Conservation (phyloP, 1,140 invertebrate species). For the Pseudomyrmex cubaensis region DNA sequence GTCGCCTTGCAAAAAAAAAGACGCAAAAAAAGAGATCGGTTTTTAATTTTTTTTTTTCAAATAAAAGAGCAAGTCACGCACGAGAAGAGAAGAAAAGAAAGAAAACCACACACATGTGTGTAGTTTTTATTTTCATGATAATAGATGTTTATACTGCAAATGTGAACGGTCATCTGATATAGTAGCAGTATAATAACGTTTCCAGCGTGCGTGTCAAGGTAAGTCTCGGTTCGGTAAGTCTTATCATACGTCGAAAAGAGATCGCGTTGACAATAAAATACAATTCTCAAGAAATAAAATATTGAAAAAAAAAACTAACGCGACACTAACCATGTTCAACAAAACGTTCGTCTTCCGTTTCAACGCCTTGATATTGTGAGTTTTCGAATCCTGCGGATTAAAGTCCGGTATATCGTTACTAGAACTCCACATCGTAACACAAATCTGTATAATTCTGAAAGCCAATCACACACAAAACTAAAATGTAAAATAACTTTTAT, state of each 20-base stretch:
- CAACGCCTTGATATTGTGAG: slow-evolving; percentile 4
- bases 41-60: background rate
- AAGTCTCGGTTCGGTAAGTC: too few relatives aligned
- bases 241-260: background rate
- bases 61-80: background rate
- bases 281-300: background rate
- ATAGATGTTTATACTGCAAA: background rate
- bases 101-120: background rate
- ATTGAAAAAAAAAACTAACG: background rate
- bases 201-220: slow-evolving; percentile 4
- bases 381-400: background rate
- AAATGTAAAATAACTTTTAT: background rate
- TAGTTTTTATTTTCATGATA: slow-evolving; percentile 35
- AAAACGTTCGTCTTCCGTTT: slow-evolving; percentile 18
- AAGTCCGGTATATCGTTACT: background rate
- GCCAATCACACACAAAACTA: slow-evolving; percentile 3
- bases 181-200: background rate
- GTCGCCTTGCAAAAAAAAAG: slow-evolving; percentile 12
- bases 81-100: background rate
- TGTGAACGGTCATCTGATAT: background rate
- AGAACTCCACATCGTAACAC: background rate
- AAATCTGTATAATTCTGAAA: slow-evolving; percentile 37
- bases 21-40: too few relatives aligned
- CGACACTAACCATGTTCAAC: slow-evolving; percentile 40
- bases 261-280: background rate